Percentiles rank a stretch among this genome's conserved stretches.
These are phyloP conservation scores for Seriola dumerili DNA, from an alignment of 2,113 vertebrate species.

Conservation along the genomic window DNA sequence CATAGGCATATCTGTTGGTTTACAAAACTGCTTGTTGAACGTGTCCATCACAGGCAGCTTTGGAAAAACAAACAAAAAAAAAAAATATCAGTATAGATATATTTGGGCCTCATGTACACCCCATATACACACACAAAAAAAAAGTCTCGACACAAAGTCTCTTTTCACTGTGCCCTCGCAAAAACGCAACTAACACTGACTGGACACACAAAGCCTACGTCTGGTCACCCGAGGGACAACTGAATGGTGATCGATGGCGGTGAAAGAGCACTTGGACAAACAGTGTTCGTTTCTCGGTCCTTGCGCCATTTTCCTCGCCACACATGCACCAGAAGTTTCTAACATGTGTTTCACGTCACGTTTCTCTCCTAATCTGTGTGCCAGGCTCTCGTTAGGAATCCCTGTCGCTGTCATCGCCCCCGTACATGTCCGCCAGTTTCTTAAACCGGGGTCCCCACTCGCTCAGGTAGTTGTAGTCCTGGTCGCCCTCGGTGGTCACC, in stretches of 20 bases:
- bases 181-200: constrained; percentile 79
- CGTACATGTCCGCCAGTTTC: constrained; percentile 97
- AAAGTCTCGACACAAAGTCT: constrained; percentile 62
- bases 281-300: constrained; percentile 36
- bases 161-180: constrained; percentile 60
- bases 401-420: constrained; percentile 91
- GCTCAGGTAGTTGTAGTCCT: constrained; percentile 97
- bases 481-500: constrained; percentile 91
- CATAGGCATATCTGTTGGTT: constrained; percentile 69
- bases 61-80: constrained; percentile 46
- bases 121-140: constrained; percentile 64
- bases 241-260: constrained; percentile 51
- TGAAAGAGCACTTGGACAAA: constrained; percentile 45
- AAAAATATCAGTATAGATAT: constrained; percentile 57
- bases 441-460: constrained; percentile 97
- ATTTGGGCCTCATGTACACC: constrained; percentile 58
- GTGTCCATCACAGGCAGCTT: constrained; percentile 70
- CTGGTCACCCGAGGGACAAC: constrained; percentile 57
- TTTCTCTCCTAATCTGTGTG: constrained; percentile 28
- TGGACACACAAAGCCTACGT: constrained; percentile 76
- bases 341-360: background rate
- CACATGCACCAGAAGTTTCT: constrained; percentile 54
- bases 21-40: constrained; percentile 66
- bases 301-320: constrained; percentile 8
- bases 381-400: constrained; percentile 87